Evolutionary conservation across 1,140 invertebrate genomes (phyloP), one percentile per base, ranked within the genome.

Genomic region (Rhynchophorus ferrugineus): DNA sequence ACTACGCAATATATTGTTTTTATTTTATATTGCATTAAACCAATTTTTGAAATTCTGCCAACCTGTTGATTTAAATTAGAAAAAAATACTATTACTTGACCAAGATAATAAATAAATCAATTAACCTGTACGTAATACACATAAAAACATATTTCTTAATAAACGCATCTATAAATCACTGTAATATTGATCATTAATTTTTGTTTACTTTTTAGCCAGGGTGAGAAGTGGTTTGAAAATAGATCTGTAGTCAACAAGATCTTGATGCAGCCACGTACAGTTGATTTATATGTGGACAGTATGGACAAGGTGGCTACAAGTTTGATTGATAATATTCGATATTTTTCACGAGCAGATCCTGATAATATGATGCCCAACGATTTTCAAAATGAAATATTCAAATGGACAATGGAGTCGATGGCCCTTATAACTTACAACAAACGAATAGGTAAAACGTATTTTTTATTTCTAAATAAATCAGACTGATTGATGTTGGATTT

Each of bases 321-420:
- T 21, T 71, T 79, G 44, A 55, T 74, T 20, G 48, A 66, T 9
- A 81, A 78, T 46, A 77, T 83, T 29, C 73, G 68, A 57, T 62
- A 66, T 20, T 39, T 53, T 34, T 37, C 50, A 29, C 68, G 78
- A 14, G 68, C 76, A 16, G 69, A 78, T 59, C 56, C 72, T 16
- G 64, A 74, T 33, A 35, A 22, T 21, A 20, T 46, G 70, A 69
- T 83, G 21, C 75, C 76, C 0, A 63, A 60, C 0, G 69, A 76
- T 50, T 82, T 84, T 59, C 70, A 77, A 24, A 74, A 76, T 43
- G 79, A 84, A 60, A 69, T 85, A 46, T 80, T 79, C 60, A 77
- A 81, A 61, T 82, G 83, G 78, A 71, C 81, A 1, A 61, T 87
- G 13, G 85, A 88, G 63, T 82, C 81, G 0, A 81, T 87, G 3